These are phyloP conservation scores for Etheostoma perlongum DNA, from an alignment of 2,797 vertebrate genomes.

Conservation along the genomic window DNA sequence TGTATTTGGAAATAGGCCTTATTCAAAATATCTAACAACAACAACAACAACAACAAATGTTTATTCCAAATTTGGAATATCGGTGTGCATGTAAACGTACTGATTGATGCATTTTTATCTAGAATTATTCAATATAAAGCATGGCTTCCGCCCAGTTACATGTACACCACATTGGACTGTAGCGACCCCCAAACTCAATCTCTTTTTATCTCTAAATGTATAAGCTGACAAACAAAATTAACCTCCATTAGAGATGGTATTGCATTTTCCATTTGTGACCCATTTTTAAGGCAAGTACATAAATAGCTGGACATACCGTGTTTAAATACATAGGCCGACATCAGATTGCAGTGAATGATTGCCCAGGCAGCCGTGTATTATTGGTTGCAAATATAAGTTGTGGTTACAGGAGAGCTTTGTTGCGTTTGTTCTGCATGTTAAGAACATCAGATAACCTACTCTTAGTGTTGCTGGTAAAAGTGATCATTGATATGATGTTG, in stretches of 20 bases:
- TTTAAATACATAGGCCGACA: neutral
- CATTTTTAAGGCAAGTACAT: neutral
- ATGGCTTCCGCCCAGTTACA: neutral
- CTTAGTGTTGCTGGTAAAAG: neutral
- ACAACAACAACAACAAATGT: too few species aligned
- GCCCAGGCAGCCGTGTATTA: neutral
- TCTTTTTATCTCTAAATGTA: neutral
- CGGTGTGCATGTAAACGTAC: too few species aligned
- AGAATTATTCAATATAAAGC: neutral
- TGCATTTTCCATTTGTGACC: conserved; percentile 4
- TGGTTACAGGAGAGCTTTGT: neutral
- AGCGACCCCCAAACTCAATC: neutral
- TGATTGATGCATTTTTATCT: neutral
- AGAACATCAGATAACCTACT: neutral
- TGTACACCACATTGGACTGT: neutral
- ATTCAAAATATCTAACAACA: too few species aligned
- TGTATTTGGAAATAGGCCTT: too few species aligned
- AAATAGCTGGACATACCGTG: conserved; percentile 1
- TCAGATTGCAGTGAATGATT: neutral
- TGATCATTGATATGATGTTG: neutral
- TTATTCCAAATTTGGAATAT: too few species aligned
- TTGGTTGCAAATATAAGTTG: neutral
- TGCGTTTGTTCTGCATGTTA: neutral
- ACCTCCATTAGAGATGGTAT: neutral
- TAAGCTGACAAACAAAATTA: conserved; percentile 3